Base-by-base conservation (phyloP, 2,797 vertebrate genomes). In the Argentina silus region DNA sequence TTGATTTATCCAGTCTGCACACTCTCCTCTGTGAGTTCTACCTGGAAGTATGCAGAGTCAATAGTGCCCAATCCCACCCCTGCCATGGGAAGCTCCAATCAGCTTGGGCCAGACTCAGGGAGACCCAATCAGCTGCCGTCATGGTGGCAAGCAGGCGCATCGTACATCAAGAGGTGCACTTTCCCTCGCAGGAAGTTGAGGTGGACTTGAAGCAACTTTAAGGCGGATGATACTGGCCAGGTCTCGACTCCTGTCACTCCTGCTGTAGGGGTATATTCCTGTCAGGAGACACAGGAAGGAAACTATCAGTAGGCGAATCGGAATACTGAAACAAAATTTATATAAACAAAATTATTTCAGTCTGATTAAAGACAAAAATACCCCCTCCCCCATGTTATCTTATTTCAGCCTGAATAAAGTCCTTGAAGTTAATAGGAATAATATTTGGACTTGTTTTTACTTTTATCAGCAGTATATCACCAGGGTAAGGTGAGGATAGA, bases 181-280 rank as follows among this genome's bases (percentile, higher is more conserved):
- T 96, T 96, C 27, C 96, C 96, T 36, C 95, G 90, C 78, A 97
- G 91, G 87, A 97, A 97, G 84, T 95, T 95, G 81, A 94, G 83
- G 17, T 97, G 92, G 69, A 94, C 87, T 59, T 91, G 94, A 65
- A 97, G 94, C 72, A 97, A 78, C 66, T 96, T 95, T 56, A 91
- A 75, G 44, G 92, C 79, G 0, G 91, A 89, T 72, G 91, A 94
- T 9, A 92, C 92, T 2, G 44, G 78, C 90, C 93, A 93, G 7
- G 90, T 94, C 72, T 87, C 87, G 0, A 82, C 73, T 7, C 48
- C 88, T 0, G 44, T 72, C n/a, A 67, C 67, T 53, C 68, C 86
- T n/a, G 75, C 50, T 19, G 91, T 82, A 47, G 93, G 88, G 44
- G 77, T 86, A 21, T 90, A 94, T 69, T 93, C 92, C 93, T 95